Conservation (phyloP, 2,113 vertebrate species). For the Prietella phreatophila region DNA sequence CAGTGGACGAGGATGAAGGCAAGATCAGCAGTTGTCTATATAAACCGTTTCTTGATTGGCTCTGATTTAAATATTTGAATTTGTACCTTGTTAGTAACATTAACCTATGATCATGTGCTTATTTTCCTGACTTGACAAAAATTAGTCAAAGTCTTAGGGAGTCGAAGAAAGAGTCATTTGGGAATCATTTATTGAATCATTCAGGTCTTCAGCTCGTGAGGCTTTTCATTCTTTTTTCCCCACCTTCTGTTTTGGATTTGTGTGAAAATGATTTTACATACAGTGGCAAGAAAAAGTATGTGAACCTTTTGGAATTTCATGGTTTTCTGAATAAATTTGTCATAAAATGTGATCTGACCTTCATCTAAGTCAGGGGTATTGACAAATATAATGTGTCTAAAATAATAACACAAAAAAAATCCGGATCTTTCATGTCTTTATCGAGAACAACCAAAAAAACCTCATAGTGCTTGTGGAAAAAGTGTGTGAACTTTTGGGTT, state of each 20-base stretch:
- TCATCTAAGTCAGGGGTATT: too few species aligned
- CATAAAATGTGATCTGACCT: too few species aligned
- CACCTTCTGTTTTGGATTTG: neutral
- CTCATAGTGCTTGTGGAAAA: too few species aligned
- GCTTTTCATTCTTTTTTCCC: neutral
- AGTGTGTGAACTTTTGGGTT: too few species aligned
- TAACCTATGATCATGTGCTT: neutral
- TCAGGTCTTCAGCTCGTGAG: neutral
- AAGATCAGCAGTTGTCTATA: neutral
- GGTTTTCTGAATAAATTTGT: too few species aligned
- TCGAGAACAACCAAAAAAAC: too few species aligned
- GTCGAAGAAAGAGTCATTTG: neutral
- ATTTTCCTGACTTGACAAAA: neutral
- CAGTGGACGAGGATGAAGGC: neutral
- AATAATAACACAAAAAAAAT: too few species aligned
- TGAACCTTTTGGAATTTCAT: too few species aligned
- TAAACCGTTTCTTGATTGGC: neutral
- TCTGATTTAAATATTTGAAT: neutral
- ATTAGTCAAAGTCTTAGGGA: neutral
- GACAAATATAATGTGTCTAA: too few species aligned
- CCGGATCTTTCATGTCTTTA: too few species aligned
- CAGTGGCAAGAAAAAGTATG: too few species aligned
- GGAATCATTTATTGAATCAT: neutral
- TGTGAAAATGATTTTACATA: too few species aligned
- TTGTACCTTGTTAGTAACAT: neutral